A percentile compares a stretch with the other conserved stretches of the same genome.
These are phyloP conservation scores for Pseudomugil gertrudae DNA, from an alignment of 2,797 vertebrate genomes.

Conservation along the genomic window DNA sequence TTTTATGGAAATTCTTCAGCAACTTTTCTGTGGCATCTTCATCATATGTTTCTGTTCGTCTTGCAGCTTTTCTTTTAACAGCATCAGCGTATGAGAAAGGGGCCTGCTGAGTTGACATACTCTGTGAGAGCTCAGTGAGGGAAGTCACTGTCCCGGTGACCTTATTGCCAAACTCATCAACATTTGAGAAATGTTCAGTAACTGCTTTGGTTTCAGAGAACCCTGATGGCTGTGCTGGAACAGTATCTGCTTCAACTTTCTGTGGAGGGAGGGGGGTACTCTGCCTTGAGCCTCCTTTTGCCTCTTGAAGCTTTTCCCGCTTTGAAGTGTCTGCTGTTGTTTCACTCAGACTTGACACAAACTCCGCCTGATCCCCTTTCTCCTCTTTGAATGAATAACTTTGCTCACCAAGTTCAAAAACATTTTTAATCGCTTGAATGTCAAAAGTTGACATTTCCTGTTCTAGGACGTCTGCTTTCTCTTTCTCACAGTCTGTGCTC, in stretches of 20 bases:
- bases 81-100: constrained; percentile 92
- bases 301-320: constrained; percentile 68
- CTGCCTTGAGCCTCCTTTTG: constrained; percentile 67
- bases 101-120: constrained; percentile 61
- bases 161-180: constrained; percentile 82
- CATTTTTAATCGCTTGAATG: constrained; percentile 83
- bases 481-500: constrained; percentile 62
- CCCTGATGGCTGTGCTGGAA: constrained; percentile 66
- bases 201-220: constrained; percentile 80
- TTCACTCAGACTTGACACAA: constrained; percentile 74
- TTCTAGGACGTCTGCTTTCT: constrained; percentile 64
- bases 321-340: constrained; percentile 77
- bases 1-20: constrained; percentile 87
- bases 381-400: constrained; percentile 73
- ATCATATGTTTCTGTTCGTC: constrained; percentile 62
- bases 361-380: constrained; percentile 76
- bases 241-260: constrained; percentile 62
- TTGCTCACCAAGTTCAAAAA: constrained; percentile 84
- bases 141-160: constrained; percentile 76
- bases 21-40: constrained; percentile 82
- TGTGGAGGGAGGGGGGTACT: constrained; percentile 65
- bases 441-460: constrained; percentile 80
- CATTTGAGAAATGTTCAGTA: constrained; percentile 79
- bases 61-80: constrained; percentile 84
- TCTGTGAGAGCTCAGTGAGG: constrained; percentile 76